phyloP scores from a whole-genome alignment of 2,797 vertebrate genomes.

The Microcaecilia unicolor region DNA sequence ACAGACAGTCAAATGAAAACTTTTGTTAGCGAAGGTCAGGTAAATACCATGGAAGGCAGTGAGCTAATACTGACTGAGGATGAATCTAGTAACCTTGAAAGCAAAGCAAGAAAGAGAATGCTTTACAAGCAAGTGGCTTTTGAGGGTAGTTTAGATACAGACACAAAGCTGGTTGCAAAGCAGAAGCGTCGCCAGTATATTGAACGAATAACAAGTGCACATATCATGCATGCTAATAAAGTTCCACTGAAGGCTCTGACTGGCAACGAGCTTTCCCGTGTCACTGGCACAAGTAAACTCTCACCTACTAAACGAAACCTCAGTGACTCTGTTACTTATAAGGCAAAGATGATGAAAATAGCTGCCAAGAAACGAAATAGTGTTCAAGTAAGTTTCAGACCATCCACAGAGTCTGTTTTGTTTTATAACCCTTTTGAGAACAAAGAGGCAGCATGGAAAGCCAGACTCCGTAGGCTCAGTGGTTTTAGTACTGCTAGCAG shows the following conservation, averaged over 20 bases:
- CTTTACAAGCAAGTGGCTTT: conserved; percentile 63
- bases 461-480: conserved; percentile 82
- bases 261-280: conserved; percentile 47
- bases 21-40: conserved; percentile 41
- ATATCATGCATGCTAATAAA: conserved; percentile 52
- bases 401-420: conserved; percentile 90
- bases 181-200: conserved; percentile 36
- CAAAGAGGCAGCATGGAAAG: conserved; percentile 93
- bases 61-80: conserved; percentile 22
- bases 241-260: conserved; percentile 48
- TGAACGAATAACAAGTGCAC: conserved; percentile 44
- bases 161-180: conserved; percentile 45
- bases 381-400: conserved; percentile 91
- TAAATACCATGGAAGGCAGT: conserved; percentile 51
- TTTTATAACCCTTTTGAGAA: conserved; percentile 93
- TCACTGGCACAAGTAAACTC: conserved; percentile 46
- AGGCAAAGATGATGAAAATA: conserved; percentile 67
- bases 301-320: conserved; percentile 63
- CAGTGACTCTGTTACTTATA: conserved; percentile 62
- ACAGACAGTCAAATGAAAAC: conserved; percentile 62
- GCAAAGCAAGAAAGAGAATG: conserved; percentile 43
- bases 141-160: conserved; percentile 49
- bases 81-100: conserved; percentile 35
- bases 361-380: conserved; percentile 70
- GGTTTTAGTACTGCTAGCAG: conserved; percentile 73